Evolutionary conservation across 2,113 vertebrate species (phyloP).

Genomic region (Orycteropus afer): DNA sequence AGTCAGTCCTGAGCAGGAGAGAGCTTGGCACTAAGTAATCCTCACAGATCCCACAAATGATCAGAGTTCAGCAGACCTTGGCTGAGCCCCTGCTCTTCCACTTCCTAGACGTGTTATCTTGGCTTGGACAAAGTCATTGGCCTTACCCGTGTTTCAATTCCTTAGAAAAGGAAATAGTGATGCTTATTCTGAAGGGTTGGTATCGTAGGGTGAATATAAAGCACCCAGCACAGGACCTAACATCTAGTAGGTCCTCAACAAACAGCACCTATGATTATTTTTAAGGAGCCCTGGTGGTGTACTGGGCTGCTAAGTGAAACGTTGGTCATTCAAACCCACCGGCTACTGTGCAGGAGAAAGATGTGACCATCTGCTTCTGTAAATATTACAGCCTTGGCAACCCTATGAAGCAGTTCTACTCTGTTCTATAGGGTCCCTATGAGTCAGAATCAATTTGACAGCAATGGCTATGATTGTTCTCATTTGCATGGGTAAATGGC

Average conservation of each 20-base stretch:
- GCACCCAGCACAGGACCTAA: not conserved
- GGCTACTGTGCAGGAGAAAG: no score
- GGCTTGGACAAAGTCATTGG: not conserved
- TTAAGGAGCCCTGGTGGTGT: no score
- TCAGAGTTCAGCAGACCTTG: not conserved
- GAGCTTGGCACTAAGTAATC: not conserved
- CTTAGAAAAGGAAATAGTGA: not conserved
- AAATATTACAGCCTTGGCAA: no score
- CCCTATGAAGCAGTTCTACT: no score
- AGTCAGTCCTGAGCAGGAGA: not conserved
- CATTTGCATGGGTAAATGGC: not conserved
- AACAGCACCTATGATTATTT: not conserved
- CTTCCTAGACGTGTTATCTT: not conserved
- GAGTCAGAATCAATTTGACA: no score
- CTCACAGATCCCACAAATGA: not conserved
- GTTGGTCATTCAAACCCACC: no score
- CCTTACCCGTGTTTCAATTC: not conserved
- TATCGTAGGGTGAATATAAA: not conserved
- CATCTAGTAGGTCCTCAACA: not conserved
- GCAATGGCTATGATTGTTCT: not conserved
- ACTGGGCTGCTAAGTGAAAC: no score
- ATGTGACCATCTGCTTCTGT: no score
- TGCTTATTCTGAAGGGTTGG: not conserved
- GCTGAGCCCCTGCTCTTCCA: not conserved
- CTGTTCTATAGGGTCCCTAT: no score